Evolutionary conservation across 2,797 vertebrate species (phyloP).

Genomic region (Trichosurus vulpecula): DNA sequence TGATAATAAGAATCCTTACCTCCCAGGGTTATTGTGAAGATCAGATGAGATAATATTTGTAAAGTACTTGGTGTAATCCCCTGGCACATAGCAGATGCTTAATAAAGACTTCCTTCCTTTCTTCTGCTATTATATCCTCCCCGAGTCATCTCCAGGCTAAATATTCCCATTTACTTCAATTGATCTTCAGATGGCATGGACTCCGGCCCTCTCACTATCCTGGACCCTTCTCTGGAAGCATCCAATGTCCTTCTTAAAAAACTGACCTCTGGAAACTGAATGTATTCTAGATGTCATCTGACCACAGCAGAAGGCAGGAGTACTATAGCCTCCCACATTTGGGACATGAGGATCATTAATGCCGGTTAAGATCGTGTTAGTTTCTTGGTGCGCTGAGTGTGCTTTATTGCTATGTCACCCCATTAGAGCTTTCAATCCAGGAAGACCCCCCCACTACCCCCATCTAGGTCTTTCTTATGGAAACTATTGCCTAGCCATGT

Average conservation of each 20-base stretch:
- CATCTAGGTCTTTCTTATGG: background rate
- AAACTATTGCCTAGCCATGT: background rate
- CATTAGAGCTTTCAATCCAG: background rate
- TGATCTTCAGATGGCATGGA: background rate
- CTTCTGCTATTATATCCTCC: background rate
- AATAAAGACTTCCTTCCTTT: background rate
- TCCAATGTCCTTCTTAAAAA: background rate
- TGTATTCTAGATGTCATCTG: background rate
- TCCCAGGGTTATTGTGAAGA: constrained; percentile 7
- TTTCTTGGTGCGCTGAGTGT: background rate
- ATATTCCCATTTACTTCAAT: background rate
- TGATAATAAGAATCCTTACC: background rate
- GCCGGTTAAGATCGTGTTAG: background rate
- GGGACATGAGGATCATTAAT: background rate
- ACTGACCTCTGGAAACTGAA: background rate
- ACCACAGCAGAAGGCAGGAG: background rate
- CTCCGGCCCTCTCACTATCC: background rate
- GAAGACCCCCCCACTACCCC: background rate
- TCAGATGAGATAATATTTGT: background rate
- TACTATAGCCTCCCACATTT: background rate
- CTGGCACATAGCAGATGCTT: background rate
- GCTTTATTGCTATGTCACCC: background rate
- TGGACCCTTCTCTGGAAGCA: background rate
- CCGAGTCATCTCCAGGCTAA: background rate
- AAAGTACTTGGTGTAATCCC: background rate